These are phyloP conservation scores for Phalacrocorax aristotelis DNA, from an alignment of 2,113 vertebrate genomes.

Conservation along the genomic window DNA sequence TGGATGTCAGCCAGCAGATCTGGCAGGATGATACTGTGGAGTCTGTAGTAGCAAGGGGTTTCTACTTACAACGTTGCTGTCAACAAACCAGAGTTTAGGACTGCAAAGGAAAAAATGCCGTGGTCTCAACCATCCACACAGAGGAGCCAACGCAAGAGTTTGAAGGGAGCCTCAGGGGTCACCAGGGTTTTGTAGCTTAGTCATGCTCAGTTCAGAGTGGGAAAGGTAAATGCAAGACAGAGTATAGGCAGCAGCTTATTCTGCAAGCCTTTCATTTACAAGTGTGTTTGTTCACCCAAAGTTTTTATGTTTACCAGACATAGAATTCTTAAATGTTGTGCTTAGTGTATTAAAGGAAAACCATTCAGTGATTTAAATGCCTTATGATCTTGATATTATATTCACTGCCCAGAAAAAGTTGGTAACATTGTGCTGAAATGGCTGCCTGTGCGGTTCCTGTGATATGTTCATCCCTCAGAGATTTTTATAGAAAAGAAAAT, in stretches of 20 bases:
- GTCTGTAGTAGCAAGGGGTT: fast-evolving
- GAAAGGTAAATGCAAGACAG: not conserved
- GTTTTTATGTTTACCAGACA: not conserved
- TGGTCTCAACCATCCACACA: not conserved
- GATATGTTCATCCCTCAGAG: not conserved
- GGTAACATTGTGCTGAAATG: not conserved
- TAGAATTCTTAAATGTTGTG: too few relatives aligned
- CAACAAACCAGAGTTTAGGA: not conserved
- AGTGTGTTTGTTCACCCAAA: not conserved
- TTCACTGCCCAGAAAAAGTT: not conserved
- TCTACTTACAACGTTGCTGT: not conserved
- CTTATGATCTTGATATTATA: not conserved
- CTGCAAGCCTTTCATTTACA: not conserved
- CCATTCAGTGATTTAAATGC: not conserved
- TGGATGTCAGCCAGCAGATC: not conserved
- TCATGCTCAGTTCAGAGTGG: not conserved
- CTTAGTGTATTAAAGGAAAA: not conserved
- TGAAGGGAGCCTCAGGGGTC: not conserved
- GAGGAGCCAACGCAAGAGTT: fast-evolving
- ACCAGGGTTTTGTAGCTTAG: not conserved
- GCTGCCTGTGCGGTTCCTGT: not conserved
- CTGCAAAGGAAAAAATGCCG: not conserved
- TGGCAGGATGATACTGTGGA: not conserved
- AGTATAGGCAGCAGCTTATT: not conserved
- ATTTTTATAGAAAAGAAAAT: not conserved